A percentile compares a stretch with the other conserved stretches of the same genome.
These are phyloP conservation scores for Cyanistes caeruleus DNA, from an alignment of 2,113 vertebrate species.

Conservation along the genomic window DNA sequence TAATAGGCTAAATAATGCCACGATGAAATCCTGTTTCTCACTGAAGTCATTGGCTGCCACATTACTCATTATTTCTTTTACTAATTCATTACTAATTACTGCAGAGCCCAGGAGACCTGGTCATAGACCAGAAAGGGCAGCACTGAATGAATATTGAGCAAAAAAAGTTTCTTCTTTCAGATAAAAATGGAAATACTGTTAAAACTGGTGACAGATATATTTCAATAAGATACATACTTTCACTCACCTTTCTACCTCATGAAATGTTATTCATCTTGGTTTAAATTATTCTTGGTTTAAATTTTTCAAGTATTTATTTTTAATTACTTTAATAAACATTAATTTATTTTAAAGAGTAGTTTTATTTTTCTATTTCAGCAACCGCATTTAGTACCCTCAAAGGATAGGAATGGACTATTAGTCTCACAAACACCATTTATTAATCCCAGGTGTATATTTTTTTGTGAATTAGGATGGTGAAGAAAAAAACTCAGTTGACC, in stretches of 20 bases:
- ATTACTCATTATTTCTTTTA: neutral
- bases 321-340: neutral
- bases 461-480: neutral
- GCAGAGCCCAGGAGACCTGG: neutral
- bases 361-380: neutral
- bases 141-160: neutral
- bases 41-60: neutral
- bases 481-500: neutral
- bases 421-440: neutral
- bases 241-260: neutral
- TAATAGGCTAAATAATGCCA: neutral
- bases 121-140: neutral
- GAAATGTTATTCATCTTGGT: neutral
- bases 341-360: neutral
- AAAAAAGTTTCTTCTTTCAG: neutral
- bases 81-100: conserved; percentile 20
- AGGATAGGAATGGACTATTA: neutral
- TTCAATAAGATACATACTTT: neutral
- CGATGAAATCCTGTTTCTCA: neutral
- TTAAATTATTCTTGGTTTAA: neutral
- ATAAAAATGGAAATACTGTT: neutral
- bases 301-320: neutral
- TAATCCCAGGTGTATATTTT: neutral
- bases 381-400: neutral
- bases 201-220: neutral